These are phyloP conservation scores for Drosophila albomicans DNA, from an alignment of 1,140 invertebrate species.

Conservation along the genomic window DNA sequence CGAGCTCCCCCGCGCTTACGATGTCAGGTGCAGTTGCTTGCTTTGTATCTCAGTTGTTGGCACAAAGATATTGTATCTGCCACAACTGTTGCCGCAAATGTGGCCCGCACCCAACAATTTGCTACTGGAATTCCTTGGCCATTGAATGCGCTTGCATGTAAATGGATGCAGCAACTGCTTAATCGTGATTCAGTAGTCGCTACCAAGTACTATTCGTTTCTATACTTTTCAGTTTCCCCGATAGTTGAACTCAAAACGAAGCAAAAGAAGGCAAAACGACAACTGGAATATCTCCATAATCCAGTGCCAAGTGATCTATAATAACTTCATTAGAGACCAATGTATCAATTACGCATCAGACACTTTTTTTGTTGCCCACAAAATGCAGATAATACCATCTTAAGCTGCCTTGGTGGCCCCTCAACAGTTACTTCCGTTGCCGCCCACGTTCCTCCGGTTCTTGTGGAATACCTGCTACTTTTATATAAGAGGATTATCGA, in stretches of 20 bases:
- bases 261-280: slow-evolving; percentile 11
- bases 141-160: slow-evolving; percentile 63
- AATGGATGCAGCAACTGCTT: slow-evolving; percentile 70
- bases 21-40: slow-evolving; percentile 68
- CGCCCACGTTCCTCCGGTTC: slow-evolving; percentile 52
- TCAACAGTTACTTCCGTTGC: slow-evolving; percentile 67
- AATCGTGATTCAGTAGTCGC: slow-evolving; percentile 71
- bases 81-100: slow-evolving; percentile 62
- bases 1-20: slow-evolving; percentile 64
- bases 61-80: slow-evolving; percentile 61
- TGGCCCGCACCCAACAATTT: slow-evolving; percentile 82
- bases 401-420: slow-evolving; percentile 64
- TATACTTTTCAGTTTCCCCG: neutral
- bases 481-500: slow-evolving; percentile 71
- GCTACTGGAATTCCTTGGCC: slow-evolving; percentile 77
- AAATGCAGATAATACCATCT: slow-evolving; percentile 23
- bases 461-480: slow-evolving; percentile 9
- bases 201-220: slow-evolving; percentile 2
- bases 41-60: slow-evolving; percentile 20
- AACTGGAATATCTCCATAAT: slow-evolving; percentile 9
- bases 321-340: slow-evolving; percentile 64
- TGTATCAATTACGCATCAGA: slow-evolving; percentile 15
- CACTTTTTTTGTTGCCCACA: slow-evolving; percentile 4
- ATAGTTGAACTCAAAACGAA: neutral
- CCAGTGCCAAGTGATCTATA: slow-evolving; percentile 38